Evolutionary conservation across 37 sponge, comb jelly and placozoan genomes (phyloP).

Genomic region (Chondrosia reniformis): DNA sequence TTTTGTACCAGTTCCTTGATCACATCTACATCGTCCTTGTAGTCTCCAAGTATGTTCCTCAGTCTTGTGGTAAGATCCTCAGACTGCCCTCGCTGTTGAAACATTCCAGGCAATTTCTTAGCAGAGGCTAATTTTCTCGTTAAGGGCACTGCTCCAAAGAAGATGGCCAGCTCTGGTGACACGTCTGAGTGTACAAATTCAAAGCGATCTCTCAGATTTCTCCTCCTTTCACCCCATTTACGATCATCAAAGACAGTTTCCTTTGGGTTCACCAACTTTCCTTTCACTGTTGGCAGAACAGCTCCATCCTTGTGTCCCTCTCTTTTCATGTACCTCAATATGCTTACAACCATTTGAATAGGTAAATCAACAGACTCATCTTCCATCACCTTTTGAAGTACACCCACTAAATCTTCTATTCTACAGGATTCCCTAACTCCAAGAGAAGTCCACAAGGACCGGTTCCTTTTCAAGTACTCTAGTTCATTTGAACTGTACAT

Average conservation of each 20-base stretch:
- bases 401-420: constrained; percentile 24
- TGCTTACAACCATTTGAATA: constrained; percentile 2
- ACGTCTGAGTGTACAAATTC: constrained; percentile 37
- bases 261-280: background rate
- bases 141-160: constrained; percentile 53
- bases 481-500: too few relatives aligned
- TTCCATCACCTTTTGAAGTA: constrained; percentile 33
- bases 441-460: constrained; percentile 14
- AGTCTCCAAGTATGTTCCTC: constrained; percentile 51
- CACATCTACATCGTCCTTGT: constrained; percentile 59
- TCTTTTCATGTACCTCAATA: background rate
- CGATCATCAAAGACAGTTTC: constrained; percentile 24
- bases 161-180: constrained; percentile 19
- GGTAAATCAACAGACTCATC: background rate
- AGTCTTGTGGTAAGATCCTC: constrained; percentile 67
- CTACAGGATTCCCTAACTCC: constrained; percentile 27
- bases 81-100: constrained; percentile 20
- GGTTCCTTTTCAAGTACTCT: too few relatives aligned
- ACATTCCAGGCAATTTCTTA: constrained; percentile 3
- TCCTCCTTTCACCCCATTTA: background rate
- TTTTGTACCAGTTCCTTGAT: constrained; percentile 88
- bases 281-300: background rate
- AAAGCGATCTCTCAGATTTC: constrained; percentile 7
- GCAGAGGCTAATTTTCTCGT: constrained; percentile 53
- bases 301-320: background rate